These are phyloP conservation scores for Gortyna flavago DNA, from an alignment of 2,888 invertebrate genomes.

Conservation along the genomic window DNA sequence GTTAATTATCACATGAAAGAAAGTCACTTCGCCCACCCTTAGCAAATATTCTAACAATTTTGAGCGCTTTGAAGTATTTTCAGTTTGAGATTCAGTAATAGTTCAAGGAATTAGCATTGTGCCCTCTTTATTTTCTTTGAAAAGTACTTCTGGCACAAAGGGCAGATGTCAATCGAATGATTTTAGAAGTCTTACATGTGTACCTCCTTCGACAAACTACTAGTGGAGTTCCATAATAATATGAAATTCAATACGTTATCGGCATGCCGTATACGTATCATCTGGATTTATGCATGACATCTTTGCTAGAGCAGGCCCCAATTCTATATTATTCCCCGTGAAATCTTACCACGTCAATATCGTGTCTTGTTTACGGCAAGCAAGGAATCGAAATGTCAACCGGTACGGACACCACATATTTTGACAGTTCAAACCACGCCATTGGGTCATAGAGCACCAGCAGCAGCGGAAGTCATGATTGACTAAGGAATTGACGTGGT, in stretches of 20 bases:
- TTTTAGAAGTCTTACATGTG: neutral
- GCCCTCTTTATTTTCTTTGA: conserved; percentile 10
- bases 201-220: neutral
- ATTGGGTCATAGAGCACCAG: no score
- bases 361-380: no score
- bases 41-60: conserved; percentile 5
- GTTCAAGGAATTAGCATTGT: neutral
- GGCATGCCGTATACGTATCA: neutral
- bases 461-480: no score
- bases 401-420: no score
- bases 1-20: conserved; percentile 26
- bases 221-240: conserved; percentile 6
- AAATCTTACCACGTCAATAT: no score
- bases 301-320: no score
- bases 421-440: no score
- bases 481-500: no score
- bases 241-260: conserved; percentile 31
- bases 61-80: conserved; percentile 17
- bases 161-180: neutral
- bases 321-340: no score
- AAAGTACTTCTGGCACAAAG: conserved; percentile 4
- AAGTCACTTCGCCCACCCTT: conserved; percentile 14
- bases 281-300: conserved; percentile 14
- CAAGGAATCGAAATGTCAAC: no score
- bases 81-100: neutral